phyloP scores from a whole-genome alignment of 1,140 invertebrate genomes.

The Teleopsis dalmanni region DNA sequence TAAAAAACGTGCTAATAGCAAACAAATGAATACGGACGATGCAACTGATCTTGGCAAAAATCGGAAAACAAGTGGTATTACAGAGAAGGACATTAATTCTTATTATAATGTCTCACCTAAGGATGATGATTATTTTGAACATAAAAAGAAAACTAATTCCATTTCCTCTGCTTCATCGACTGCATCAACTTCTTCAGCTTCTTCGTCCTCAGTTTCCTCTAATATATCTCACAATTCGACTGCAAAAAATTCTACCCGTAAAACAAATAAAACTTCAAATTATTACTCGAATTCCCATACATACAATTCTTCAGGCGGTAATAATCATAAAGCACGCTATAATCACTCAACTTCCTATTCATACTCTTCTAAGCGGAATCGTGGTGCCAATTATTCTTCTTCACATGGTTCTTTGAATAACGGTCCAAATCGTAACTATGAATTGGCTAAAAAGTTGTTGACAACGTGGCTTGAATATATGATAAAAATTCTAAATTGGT shows the following conservation, averaged over 20 bases:
- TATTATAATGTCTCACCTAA: slow-evolving; percentile 6
- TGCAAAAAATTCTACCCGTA: slow-evolving; percentile 5
- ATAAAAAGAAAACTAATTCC: slow-evolving; percentile 4
- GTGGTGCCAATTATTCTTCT: slow-evolving; percentile 12
- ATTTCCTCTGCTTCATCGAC: not conserved
- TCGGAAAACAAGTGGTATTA: not conserved
- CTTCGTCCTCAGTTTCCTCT: not conserved
- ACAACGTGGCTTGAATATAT: slow-evolving; percentile 57
- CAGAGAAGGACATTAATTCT: slow-evolving; percentile 1
- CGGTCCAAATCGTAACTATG: slow-evolving; percentile 33
- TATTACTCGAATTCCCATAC: slow-evolving; percentile 28
- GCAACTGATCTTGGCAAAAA: not conserved
- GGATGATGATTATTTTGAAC: not conserved
- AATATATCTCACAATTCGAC: not conserved
- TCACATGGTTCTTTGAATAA: slow-evolving; percentile 2
- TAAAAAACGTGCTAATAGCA: not conserved
- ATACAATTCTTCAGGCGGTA: slow-evolving; percentile 25
- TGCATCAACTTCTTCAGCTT: slow-evolving; percentile 1
- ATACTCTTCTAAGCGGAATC: slow-evolving; percentile 28
- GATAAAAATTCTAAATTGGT: slow-evolving; percentile 62
- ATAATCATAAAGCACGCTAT: too few relatives aligned
- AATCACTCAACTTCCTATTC: too few relatives aligned
- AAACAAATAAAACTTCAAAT: slow-evolving; percentile 16
- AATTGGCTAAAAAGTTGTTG: slow-evolving; percentile 34
- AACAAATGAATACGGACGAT: not conserved